phyloP scores from a whole-genome alignment of 2,797 vertebrate species.

The Epinephelus coioides region DNA sequence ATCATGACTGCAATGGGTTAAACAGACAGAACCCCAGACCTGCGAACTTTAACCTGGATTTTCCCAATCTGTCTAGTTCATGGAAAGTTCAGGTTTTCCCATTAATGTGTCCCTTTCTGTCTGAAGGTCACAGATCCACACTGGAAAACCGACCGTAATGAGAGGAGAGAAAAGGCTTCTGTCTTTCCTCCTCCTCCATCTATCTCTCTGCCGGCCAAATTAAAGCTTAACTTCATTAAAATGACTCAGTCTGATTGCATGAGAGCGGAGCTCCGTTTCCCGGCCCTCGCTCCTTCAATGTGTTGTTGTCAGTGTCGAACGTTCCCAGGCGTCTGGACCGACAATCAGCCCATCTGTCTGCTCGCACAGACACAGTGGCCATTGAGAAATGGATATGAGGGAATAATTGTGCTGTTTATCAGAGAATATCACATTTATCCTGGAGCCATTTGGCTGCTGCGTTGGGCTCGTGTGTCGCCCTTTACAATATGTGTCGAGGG shows the following conservation, averaged over 20 bases:
- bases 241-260: conserved; percentile 42
- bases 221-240: conserved; percentile 66
- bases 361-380: conserved; percentile 41
- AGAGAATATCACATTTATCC: conserved; percentile 57
- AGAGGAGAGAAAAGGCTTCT: conserved; percentile 37
- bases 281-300: conserved; percentile 25
- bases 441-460: conserved; percentile 37
- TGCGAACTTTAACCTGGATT: not conserved
- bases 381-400: conserved; percentile 54
- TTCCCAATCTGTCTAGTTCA: conserved; percentile 22
- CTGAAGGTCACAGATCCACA: conserved; percentile 45
- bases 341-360: conserved; percentile 67
- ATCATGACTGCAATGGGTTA: not conserved
- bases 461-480: not conserved
- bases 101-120: conserved; percentile 24
- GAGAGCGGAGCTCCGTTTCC: conserved; percentile 6
- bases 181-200: conserved; percentile 10
- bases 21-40: not conserved
- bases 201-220: conserved; percentile 38
- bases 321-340: conserved; percentile 54
- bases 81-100: conserved; percentile 48
- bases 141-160: conserved; percentile 38
- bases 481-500: not conserved
- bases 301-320: conserved; percentile 24
- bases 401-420: conserved; percentile 59